Percentiles rank a stretch among this genome's conserved stretches.
Evolutionary conservation across 2,888 invertebrate species (phyloP).

Genomic region (Protodeltote pygarga): DNA sequence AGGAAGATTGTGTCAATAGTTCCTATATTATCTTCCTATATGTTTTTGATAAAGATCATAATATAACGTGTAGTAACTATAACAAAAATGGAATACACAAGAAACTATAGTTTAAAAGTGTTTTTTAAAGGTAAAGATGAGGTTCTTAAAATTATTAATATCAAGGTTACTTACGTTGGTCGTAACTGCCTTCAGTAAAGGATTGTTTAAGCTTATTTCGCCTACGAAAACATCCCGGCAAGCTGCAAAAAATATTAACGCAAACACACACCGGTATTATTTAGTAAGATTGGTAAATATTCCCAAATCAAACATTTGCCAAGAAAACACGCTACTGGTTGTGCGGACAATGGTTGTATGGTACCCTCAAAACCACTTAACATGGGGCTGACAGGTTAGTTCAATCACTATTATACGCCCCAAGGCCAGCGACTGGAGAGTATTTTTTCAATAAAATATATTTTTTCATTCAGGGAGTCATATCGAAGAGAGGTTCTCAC

Average conservation of each 20-base stretch:
- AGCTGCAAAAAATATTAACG: slow-evolving; percentile 66
- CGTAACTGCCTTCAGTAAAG: slow-evolving; percentile 43
- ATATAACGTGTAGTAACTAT: too few species aligned
- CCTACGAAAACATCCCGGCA: slow-evolving; percentile 67
- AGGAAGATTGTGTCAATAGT: background rate
- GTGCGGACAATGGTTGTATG: slow-evolving; percentile 76
- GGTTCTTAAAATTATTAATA: too few species aligned
- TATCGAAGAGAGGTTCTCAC: slow-evolving; percentile 74
- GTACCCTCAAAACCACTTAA: slow-evolving; percentile 85
- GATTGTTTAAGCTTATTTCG: slow-evolving; percentile 50
- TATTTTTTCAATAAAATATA: slow-evolving; percentile 69
- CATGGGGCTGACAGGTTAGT: slow-evolving; percentile 87
- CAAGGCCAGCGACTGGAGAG: slow-evolving; percentile 79
- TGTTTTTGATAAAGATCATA: background rate
- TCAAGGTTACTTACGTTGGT: too few species aligned
- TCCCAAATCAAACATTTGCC: slow-evolving; percentile 82
- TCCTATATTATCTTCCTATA: background rate
- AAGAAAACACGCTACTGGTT: slow-evolving; percentile 85
- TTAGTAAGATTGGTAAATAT: slow-evolving; percentile 77
- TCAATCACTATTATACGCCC: slow-evolving; percentile 84
- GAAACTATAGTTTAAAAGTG: too few species aligned
- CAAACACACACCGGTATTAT: slow-evolving; percentile 70
- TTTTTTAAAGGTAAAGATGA: too few species aligned
- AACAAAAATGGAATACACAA: too few species aligned
- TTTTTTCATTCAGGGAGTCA: slow-evolving; percentile 74